phyloP scores from a whole-genome alignment of 2,113 vertebrate species.

The Scytalopus superciliaris region DNA sequence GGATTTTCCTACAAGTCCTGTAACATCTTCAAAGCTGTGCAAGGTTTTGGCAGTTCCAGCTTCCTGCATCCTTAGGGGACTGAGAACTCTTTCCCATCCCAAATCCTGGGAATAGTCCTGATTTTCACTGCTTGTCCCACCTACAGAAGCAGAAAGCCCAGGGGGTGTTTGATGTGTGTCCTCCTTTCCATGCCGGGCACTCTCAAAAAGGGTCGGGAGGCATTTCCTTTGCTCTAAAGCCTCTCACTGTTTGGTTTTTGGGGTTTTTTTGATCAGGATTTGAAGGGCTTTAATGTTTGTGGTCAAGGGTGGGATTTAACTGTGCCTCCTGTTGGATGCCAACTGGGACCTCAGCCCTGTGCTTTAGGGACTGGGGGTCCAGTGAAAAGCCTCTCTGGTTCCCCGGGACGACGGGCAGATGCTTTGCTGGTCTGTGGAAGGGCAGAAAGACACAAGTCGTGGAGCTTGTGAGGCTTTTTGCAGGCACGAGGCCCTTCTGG shows the following conservation, averaged over 20 bases:
- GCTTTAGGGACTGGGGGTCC: neutral
- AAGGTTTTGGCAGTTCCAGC: neutral
- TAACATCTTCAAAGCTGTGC: neutral
- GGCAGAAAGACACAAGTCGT: neutral
- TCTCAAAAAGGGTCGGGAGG: fast-evolving
- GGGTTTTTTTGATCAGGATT: neutral
- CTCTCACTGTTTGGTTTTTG: neutral
- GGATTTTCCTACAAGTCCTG: neutral
- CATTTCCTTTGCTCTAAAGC: neutral
- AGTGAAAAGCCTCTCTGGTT: fast-evolving
- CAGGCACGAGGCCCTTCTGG: neutral
- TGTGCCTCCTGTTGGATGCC: neutral
- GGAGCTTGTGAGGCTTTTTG: neutral
- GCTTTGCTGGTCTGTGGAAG: fast-evolving
- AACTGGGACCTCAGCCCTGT: neutral
- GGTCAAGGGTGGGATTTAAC: neutral
- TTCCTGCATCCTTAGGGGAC: neutral
- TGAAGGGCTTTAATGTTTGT: neutral
- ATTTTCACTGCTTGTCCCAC: neutral
- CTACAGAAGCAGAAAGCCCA: neutral
- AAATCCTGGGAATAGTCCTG: neutral
- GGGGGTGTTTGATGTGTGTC: neutral
- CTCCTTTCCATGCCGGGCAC: fast-evolving
- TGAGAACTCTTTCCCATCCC: neutral
- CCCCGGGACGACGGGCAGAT: neutral